Percentiles rank a stretch among this genome's conserved stretches.
Evolutionary conservation across 2,888 invertebrate species (phyloP).

Genomic region (Sminthurinus aureus): DNA sequence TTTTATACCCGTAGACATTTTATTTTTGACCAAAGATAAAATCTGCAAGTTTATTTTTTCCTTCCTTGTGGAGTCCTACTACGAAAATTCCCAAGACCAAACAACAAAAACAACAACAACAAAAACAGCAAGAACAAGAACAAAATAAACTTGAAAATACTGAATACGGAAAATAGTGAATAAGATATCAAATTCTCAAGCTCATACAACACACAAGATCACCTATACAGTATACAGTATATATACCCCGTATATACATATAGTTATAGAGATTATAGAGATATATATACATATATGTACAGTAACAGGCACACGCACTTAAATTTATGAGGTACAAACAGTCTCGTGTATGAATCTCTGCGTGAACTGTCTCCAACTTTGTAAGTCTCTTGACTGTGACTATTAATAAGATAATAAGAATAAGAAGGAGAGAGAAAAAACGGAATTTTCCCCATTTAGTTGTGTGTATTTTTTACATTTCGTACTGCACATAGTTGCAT

Average conservation of each 20-base stretch:
- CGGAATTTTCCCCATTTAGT: background rate
- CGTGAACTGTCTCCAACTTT: background rate
- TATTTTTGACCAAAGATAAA: background rate
- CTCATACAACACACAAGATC: background rate
- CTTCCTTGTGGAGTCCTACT: no score
- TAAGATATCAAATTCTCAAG: background rate
- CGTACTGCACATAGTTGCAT: background rate
- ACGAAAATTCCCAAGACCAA: no score
- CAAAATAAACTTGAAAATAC: background rate
- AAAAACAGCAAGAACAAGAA: no score
- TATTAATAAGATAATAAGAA: conserved; percentile 5
- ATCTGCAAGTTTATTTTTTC: background rate
- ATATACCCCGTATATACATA: background rate
- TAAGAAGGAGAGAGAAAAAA: conserved; percentile 1
- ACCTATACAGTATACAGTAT: background rate
- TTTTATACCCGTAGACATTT: background rate
- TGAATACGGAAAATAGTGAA: background rate
- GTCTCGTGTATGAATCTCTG: background rate
- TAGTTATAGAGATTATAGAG: background rate
- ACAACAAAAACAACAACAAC: no score
- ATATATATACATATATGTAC: background rate
- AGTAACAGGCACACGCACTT: background rate
- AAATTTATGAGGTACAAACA: background rate
- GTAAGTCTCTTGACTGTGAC: background rate
- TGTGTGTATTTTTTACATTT: background rate